These are phyloP conservation scores for Leptarthrus brevirostris DNA, from an alignment of 2,888 invertebrate genomes.

Conservation along the genomic window DNA sequence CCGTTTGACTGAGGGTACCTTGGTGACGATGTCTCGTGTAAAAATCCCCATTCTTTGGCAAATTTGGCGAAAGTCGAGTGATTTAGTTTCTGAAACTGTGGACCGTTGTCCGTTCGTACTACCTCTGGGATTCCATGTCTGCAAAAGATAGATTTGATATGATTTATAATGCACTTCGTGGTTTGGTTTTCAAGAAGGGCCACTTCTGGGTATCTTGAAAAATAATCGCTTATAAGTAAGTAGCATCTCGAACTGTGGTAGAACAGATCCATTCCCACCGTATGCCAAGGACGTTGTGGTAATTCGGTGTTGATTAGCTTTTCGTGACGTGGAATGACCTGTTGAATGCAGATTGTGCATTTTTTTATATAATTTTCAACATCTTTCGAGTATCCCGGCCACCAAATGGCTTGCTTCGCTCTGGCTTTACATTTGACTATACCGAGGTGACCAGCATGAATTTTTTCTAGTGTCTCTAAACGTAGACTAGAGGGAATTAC, in stretches of 20 bases:
- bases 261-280: neutral
- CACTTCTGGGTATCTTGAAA: conserved; percentile 37
- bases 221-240: neutral
- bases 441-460: neutral
- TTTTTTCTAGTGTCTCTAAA: neutral
- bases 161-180: conserved; percentile 5
- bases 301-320: neutral
- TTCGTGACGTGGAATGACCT: neutral
- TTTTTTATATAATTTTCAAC: neutral
- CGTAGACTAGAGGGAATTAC: neutral
- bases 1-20: conserved; percentile 32
- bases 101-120: no score
- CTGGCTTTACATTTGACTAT: conserved; percentile 16
- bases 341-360: neutral
- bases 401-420: neutral
- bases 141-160: conserved; percentile 37
- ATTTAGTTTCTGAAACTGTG: no score
- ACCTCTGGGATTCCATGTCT: no score
- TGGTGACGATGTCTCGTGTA: conserved; percentile 4
- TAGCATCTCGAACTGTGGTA: neutral
- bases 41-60: conserved; percentile 31
- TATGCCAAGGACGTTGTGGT: neutral
- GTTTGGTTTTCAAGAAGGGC: conserved; percentile 8
- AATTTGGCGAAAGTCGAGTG: no score
- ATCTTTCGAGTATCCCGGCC: neutral